Evolutionary conservation across 2,797 vertebrate species (phyloP).

Genomic region (Ptychobarbus kaznakovi): DNA sequence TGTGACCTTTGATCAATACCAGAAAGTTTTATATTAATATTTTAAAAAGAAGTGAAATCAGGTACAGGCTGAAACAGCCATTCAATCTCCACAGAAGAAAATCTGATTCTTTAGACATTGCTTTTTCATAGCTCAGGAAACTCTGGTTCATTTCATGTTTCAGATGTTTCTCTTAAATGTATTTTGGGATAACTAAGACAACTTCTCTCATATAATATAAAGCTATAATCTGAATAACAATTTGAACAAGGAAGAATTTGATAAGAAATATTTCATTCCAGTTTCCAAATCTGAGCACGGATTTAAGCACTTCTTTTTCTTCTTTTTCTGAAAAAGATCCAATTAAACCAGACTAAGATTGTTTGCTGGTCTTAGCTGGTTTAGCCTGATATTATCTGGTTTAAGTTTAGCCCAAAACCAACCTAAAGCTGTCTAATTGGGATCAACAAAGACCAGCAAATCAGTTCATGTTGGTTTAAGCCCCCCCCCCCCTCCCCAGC

Average conservation of each 20-base stretch:
- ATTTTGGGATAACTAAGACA: background rate
- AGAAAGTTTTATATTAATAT: background rate
- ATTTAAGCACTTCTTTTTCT: background rate
- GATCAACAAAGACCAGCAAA: background rate
- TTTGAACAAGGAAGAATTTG: background rate
- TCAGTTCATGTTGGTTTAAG: background rate
- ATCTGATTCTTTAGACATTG: background rate
- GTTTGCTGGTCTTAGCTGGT: background rate
- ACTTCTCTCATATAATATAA: too few relatives aligned
- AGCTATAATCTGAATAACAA: background rate
- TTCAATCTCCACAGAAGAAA: background rate
- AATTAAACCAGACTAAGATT: background rate
- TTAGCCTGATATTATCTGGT: background rate
- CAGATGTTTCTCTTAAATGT: background rate
- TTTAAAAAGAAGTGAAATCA: background rate
- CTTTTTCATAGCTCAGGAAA: background rate
- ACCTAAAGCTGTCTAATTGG: background rate
- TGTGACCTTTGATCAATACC: slow-evolving; percentile 64
- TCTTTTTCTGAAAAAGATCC: background rate
- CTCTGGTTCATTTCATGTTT: slow-evolving; percentile 1
- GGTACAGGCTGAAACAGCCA: background rate
- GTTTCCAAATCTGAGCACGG: background rate
- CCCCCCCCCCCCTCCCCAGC: too few relatives aligned
- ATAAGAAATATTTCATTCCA: background rate
- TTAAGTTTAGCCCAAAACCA: background rate